Base-by-base conservation (phyloP, 2,797 vertebrate genomes). In the Cossypha heuglini region DNA sequence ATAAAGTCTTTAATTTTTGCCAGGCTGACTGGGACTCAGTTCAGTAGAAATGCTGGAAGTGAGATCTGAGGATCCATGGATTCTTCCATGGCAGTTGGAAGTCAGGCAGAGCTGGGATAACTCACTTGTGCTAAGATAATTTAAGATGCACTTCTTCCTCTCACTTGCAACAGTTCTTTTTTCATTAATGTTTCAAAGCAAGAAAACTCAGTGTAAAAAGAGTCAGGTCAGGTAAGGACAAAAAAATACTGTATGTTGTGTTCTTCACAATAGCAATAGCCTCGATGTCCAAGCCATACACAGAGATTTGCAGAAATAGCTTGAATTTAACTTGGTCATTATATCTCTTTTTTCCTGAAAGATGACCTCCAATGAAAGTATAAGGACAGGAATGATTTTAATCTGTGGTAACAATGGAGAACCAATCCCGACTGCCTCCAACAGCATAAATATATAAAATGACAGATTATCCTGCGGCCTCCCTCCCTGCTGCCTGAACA, bases 361-460 rank as follows among this genome's bases (percentile, higher is more conserved):
- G 79, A 95, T 97, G 97, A 98, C 97, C 97, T 98, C 85, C 79
- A 95, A 57, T 83, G 86, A 95, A 97, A 96, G 85, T 87, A 81
- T 95, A 97, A 98, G 95, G 96, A 97, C 58, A 35, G 77, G 95
- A 95, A 94, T 97, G 97, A 97, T 98, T 97, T 98, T 98, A 98
- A 98, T 98, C 93, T 73, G 52, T 82, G 62, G 69, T 95, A 98
- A 97, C 97, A 98, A 97, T 93, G 92, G 93, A 73, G 78, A 96
- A 90, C 87, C 42, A 48, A 84, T 96, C 85, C 80, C 54, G 88
- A 91, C 80, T 58, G 68, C 94, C 84, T 93, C 69, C 67, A 96
- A 90, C 43, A 74, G 57, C 90, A 95, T 95, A 97, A 97, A 97
- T 98, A 97, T 92, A 97, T 86, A 86, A 95, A 97, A 97, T 97